Conservation (phyloP, 2,888 invertebrate species). For the Tinea semifulvella region DNA sequence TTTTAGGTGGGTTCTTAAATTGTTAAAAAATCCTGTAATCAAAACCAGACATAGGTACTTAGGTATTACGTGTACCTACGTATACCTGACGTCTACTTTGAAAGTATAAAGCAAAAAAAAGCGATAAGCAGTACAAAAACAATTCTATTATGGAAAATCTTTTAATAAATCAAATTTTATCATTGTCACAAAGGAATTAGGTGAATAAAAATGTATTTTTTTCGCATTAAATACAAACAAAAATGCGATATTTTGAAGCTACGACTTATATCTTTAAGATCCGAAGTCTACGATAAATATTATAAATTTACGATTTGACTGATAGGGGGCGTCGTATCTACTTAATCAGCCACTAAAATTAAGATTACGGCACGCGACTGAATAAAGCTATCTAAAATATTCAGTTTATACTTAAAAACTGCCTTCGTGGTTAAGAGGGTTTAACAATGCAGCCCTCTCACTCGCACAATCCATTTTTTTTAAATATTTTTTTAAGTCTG, state of each 20-base stretch:
- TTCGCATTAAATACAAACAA: slow-evolving; percentile 6
- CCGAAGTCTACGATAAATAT: slow-evolving; percentile 2
- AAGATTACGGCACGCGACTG: slow-evolving; percentile 12
- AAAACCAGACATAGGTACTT: too few relatives aligned
- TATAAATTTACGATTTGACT: slow-evolving; percentile 4
- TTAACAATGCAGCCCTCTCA: too few relatives aligned
- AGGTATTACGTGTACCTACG: too few relatives aligned
- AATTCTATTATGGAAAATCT: slow-evolving; percentile 1
- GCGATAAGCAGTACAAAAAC: background rate
- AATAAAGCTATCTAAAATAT: background rate
- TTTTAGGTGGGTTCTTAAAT: too few relatives aligned
- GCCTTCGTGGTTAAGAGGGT: too few relatives aligned
- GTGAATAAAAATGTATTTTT: slow-evolving; percentile 7
- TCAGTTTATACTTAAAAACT: background rate
- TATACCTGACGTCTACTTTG: too few relatives aligned
- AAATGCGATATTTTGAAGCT: background rate
- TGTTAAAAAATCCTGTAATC: too few relatives aligned
- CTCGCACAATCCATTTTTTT: too few relatives aligned
- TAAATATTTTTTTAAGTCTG: too few relatives aligned
- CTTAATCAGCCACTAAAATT: slow-evolving; percentile 8
- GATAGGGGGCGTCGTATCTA: background rate
- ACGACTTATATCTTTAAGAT: slow-evolving; percentile 2
- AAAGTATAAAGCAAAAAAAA: too few relatives aligned
- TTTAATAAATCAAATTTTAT: slow-evolving; percentile 9
- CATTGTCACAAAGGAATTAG: slow-evolving; percentile 7